Conservation (phyloP, 2,797 vertebrate genomes). For the Antrozous pallidus region DNA sequence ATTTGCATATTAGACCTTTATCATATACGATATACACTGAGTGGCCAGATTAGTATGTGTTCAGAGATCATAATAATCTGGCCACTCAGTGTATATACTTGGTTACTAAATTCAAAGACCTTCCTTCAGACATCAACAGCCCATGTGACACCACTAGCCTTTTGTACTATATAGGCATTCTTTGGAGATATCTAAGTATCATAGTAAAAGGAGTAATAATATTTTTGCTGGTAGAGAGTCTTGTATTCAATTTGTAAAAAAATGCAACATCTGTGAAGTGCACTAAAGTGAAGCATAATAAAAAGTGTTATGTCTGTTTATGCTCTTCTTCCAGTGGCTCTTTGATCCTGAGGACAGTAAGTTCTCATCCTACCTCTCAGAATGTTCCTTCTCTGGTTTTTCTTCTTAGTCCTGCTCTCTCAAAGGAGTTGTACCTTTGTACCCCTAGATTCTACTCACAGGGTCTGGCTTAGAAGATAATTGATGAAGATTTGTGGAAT, state of each 20-base stretch:
- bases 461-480: background rate
- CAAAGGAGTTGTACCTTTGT: background rate
- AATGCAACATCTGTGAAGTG: background rate
- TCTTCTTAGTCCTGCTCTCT: background rate
- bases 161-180: background rate
- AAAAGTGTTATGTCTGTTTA: background rate
- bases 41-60: too few relatives aligned
- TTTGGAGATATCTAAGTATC: background rate
- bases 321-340: background rate
- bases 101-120: background rate
- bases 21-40: too few relatives aligned
- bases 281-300: background rate
- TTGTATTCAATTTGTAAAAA: background rate
- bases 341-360: background rate
- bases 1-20: too few relatives aligned
- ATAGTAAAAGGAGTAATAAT: background rate
- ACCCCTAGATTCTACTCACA: background rate
- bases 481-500: conserved; percentile 22
- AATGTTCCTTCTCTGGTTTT: background rate
- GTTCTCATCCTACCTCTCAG: background rate
- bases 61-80: too few relatives aligned
- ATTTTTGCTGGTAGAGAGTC: background rate
- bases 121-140: background rate
- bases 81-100: background rate
- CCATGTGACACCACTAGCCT: background rate